phyloP scores from a whole-genome alignment of 2,888 invertebrate species.

The Punctoribates punctum region DNA sequence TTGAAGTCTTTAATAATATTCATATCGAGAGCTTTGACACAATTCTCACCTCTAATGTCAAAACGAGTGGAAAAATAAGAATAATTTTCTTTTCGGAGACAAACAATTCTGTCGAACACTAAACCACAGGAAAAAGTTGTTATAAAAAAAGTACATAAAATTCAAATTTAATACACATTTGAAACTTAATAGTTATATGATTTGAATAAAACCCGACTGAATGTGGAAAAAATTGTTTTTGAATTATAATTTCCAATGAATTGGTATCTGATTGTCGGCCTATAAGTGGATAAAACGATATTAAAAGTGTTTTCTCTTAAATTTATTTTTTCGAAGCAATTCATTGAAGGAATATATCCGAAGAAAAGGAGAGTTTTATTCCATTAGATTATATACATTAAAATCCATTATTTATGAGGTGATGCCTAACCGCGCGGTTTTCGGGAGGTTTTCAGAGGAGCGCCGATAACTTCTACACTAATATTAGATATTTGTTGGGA shows the following conservation, averaged over 20 bases:
- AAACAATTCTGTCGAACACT: neutral
- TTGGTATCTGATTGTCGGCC: neutral
- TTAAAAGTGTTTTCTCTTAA: slow-evolving; percentile 13
- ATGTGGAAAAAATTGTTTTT: neutral
- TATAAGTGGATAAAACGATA: neutral
- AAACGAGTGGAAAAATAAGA: neutral
- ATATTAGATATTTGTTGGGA: slow-evolving; percentile 21
- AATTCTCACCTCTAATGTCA: slow-evolving; percentile 30
- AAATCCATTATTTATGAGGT: slow-evolving; percentile 32
- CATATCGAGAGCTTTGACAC: neutral
- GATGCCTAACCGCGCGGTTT: slow-evolving; percentile 9
- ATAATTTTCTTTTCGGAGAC: neutral
- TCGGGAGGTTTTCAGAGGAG: neutral
- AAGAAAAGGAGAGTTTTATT: neutral
- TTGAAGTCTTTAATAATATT: neutral
- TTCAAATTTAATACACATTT: slow-evolving; percentile 22
- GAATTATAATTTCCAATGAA: neutral
- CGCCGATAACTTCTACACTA: slow-evolving; percentile 15
- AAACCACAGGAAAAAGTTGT: slow-evolving; percentile 14
- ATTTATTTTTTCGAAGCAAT: neutral
- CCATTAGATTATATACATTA: slow-evolving; percentile 20
- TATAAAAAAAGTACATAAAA: slow-evolving; percentile 1
- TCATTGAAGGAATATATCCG: neutral
- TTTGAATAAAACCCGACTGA: neutral
- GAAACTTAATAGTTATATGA: neutral